These are phyloP conservation scores for Panthera tigris DNA, from an alignment of 2,113 vertebrate species.

Conservation along the genomic window DNA sequence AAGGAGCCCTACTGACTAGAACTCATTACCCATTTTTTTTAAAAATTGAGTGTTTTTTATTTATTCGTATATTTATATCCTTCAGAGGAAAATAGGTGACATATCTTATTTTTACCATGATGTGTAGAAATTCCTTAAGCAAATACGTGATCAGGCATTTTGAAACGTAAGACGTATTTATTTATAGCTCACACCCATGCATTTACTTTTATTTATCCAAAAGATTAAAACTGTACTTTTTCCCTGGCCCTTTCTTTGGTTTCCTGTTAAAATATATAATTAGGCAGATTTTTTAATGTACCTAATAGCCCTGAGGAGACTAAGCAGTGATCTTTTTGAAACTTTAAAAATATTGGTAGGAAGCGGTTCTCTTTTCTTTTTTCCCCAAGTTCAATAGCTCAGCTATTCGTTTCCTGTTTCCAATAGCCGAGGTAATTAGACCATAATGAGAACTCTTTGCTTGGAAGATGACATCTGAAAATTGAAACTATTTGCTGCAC, in stretches of 20 bases:
- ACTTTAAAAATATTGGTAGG: conserved; percentile 35
- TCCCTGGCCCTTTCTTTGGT: background rate
- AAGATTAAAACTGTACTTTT: background rate
- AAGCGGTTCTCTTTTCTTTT: background rate
- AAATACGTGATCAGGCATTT: conserved; percentile 78
- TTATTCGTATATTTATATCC: conserved; percentile 61
- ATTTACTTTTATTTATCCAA: conserved; percentile 51
- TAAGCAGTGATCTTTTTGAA: background rate
- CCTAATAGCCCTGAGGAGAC: background rate
- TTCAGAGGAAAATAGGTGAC: conserved; percentile 65
- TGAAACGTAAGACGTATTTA: conserved; percentile 1
- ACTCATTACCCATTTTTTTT: conserved; percentile 57
- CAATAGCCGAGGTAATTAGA: conserved; percentile 55
- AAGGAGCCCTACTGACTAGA: conserved; percentile 61
- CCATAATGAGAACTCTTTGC: conserved; percentile 55
- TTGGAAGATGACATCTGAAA: conserved; percentile 50
- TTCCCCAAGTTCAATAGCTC: conserved; percentile 57
- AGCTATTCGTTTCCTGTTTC: conserved; percentile 58
- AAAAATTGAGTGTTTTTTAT: conserved; percentile 31
- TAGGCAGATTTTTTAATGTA: conserved; percentile 2
- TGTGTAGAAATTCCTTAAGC: conserved; percentile 71
- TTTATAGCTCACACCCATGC: background rate
- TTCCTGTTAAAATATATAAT: conserved; percentile 59
- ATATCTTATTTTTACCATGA: conserved; percentile 64
- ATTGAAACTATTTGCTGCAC: conserved; percentile 8